phyloP scores from a whole-genome alignment of 2,113 vertebrate species.

The Hipposideros armiger region DNA sequence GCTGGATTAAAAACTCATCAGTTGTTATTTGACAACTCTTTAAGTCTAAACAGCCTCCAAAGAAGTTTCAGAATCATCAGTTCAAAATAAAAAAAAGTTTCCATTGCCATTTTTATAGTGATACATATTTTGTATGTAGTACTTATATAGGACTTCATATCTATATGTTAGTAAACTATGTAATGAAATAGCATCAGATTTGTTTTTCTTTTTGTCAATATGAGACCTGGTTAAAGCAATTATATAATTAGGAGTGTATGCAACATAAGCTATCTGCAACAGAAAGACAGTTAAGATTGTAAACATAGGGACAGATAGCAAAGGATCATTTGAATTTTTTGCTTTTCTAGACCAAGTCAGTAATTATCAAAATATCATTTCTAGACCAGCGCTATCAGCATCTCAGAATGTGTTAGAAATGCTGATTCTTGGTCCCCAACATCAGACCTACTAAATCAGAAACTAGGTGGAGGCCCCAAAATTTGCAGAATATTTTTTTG shows the following conservation, averaged over 20 bases:
- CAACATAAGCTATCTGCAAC: not conserved
- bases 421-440: not conserved
- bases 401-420: not conserved
- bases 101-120: not conserved
- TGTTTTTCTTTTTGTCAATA: not conserved
- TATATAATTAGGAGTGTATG: not conserved
- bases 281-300: not conserved
- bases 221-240: not conserved
- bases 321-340: not conserved
- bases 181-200: not conserved
- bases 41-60: not conserved
- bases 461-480: not conserved
- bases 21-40: not conserved
- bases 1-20: not conserved
- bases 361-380: not conserved
- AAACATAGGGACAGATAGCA: not conserved
- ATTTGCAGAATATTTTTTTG: not conserved
- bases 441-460: not conserved
- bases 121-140: not conserved
- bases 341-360: not conserved
- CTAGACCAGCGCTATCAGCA: not conserved
- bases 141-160: not conserved
- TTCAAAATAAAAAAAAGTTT: not conserved
- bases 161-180: not conserved
- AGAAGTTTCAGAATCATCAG: not conserved